These are phyloP conservation scores for Beaufortia kweichowensis DNA, from an alignment of 2,113 vertebrate species.

Conservation along the genomic window DNA sequence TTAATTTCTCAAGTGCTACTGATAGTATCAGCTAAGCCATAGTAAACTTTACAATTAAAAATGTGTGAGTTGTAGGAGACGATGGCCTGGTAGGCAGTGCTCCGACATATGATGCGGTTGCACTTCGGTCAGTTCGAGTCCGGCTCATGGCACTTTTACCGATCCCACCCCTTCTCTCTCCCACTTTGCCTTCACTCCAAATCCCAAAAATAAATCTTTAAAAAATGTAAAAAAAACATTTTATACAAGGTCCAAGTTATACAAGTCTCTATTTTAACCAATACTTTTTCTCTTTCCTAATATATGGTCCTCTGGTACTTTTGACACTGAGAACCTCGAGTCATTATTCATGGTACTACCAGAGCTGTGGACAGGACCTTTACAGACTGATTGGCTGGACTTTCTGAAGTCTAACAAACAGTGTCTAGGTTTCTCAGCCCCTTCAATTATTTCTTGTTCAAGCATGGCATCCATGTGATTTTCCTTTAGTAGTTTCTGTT, in stretches of 20 bases:
- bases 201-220: too few relatives aligned
- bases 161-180: too few relatives aligned
- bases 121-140: too few relatives aligned
- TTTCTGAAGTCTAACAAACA: background rate
- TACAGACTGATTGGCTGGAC: background rate
- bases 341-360: constrained; percentile 13
- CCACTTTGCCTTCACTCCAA: too few relatives aligned
- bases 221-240: too few relatives aligned
- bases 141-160: too few relatives aligned
- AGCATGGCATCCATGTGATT: constrained; percentile 59
- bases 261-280: constrained; percentile 14
- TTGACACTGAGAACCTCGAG: constrained; percentile 48
- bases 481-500: constrained; percentile 43
- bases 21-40: background rate
- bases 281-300: constrained; percentile 23
- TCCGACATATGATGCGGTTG: too few relatives aligned
- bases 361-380: background rate
- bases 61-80: background rate
- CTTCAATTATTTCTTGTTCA: constrained; percentile 55
- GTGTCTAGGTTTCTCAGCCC: background rate
- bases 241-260: background rate
- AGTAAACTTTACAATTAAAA: background rate
- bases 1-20: background rate
- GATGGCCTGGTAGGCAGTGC: too few relatives aligned
- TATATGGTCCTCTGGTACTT: constrained; percentile 37